These are phyloP conservation scores for Drosophila mulleri DNA, from an alignment of 2,888 invertebrate genomes.

Conservation along the genomic window DNA sequence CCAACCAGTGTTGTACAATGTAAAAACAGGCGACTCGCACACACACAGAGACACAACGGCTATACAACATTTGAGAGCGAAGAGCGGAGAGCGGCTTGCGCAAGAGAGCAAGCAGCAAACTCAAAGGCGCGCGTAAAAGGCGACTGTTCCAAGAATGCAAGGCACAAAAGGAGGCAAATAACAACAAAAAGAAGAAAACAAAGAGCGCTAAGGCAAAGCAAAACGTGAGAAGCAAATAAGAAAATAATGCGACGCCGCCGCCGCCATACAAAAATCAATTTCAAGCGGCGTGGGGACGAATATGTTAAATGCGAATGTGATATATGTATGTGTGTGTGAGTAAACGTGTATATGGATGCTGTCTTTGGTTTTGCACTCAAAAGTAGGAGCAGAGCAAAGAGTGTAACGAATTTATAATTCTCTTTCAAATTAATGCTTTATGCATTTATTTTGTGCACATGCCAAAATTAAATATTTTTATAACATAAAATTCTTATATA, in stretches of 20 bases:
- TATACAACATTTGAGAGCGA: constrained; percentile 59
- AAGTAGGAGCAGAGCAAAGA: constrained; percentile 2
- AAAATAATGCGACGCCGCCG: constrained; percentile 63
- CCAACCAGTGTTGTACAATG: constrained; percentile 57
- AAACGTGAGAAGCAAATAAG: constrained; percentile 76
- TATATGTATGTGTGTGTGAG: neutral
- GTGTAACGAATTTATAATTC: constrained; percentile 20
- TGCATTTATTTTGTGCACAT: neutral
- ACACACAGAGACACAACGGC: constrained; percentile 13
- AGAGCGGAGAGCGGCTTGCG: constrained; percentile 78
- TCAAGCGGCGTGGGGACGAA: constrained; percentile 47
- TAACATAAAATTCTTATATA: neutral
- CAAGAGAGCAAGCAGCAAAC: constrained; percentile 51
- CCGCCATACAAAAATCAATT: constrained; percentile 73
- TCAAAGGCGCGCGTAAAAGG: constrained; percentile 75
- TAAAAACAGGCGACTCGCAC: constrained; percentile 36
- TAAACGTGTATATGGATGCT: constrained; percentile 50
- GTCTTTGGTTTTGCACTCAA: constrained; percentile 49
- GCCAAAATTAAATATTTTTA: neutral
- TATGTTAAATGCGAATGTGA: constrained; percentile 39
- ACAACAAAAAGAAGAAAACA: constrained; percentile 75
- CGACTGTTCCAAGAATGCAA: constrained; percentile 69
- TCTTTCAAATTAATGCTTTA: constrained; percentile 4
- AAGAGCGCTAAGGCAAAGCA: constrained; percentile 63
- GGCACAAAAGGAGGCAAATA: constrained; percentile 75